Percentiles rank a stretch among this genome's conserved stretches.
Evolutionary conservation across 2,113 vertebrate genomes (phyloP).

Genomic region (Lepus americanus): DNA sequence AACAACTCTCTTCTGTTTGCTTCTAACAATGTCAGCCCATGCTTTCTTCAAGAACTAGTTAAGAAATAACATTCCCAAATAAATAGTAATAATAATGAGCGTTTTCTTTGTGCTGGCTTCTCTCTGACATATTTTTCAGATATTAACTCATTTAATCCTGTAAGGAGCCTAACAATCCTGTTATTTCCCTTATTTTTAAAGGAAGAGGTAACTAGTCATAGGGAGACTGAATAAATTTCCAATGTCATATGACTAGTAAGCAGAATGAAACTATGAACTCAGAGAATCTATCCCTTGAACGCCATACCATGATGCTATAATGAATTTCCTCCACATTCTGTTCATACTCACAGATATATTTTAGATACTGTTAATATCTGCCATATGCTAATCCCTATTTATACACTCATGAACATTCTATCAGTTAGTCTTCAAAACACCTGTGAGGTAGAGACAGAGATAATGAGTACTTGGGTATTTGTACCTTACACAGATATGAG

Average conservation of each 20-base stretch:
- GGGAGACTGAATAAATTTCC: background rate
- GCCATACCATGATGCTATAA: background rate
- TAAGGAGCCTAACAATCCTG: background rate
- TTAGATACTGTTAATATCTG: conserved; percentile 31
- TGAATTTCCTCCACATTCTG: background rate
- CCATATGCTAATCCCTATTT: background rate
- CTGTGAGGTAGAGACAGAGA: background rate
- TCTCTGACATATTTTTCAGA: conserved; percentile 39
- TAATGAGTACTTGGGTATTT: background rate
- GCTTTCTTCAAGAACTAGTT: background rate
- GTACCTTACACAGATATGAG: conserved; percentile 5
- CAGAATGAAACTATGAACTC: background rate
- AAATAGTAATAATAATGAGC: background rate
- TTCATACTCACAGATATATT: background rate
- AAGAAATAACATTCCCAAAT: background rate
- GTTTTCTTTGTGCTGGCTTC: background rate
- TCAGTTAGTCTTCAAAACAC: background rate
- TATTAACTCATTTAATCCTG: background rate
- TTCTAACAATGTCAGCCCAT: background rate
- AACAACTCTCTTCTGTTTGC: background rate
- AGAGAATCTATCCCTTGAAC: background rate
- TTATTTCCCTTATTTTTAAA: conserved; percentile 17
- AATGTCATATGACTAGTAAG: background rate
- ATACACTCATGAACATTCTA: background rate
- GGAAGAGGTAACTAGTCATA: background rate